Base-by-base conservation (phyloP, 2,113 vertebrate genomes). In the Glaucomys volans region DNA sequence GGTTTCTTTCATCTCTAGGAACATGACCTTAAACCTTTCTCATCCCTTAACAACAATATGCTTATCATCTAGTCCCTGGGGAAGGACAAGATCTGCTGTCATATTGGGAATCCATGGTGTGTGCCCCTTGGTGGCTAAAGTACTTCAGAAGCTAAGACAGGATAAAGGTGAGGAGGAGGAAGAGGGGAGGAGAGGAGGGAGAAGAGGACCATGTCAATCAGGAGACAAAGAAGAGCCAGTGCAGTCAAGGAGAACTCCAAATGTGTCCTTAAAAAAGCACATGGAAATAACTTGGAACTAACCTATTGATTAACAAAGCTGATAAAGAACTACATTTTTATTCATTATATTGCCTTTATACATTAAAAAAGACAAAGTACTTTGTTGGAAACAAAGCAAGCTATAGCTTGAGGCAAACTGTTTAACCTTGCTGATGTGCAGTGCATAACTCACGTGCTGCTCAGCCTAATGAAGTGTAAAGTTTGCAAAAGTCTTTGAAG, bases 401-500 rank as follows among this genome's bases (percentile, higher is more conserved):
- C 42, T 35, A 14, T 66, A 80, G 26, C 80, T 71, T 76, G 32
- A 85, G 37, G 81, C 71, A 79, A 93, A 86, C 30, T 42, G 35
- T 85, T 93, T 95, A 94, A 79, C 76, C 59, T 96, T 87, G 52
- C 69, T 85, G 0, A 0, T 40, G 57, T 87, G 59, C 54, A 26
- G 52, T 30, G 32, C 80, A 72, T 85, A 92, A 85, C n/a, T 95
- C 91, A 57, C 22, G 40, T 24, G 35, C 67, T 84, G 90, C 20
- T 90, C 24, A 35, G 47, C 22, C 77, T 94, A 95, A 71, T 40
- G 37, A 87, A 84, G 8, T 75, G 22, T 30, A 62, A 79, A 95
- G 87, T 81, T 87, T 87, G 87, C 52, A 93, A 94, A 96, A 83
- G 30, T n/a, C 87, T 93, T 90, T 84, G 84, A 96, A 97, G 71